Evolutionary conservation across 1,140 invertebrate genomes (phyloP).

Genomic region (Leptinotarsa texana): DNA sequence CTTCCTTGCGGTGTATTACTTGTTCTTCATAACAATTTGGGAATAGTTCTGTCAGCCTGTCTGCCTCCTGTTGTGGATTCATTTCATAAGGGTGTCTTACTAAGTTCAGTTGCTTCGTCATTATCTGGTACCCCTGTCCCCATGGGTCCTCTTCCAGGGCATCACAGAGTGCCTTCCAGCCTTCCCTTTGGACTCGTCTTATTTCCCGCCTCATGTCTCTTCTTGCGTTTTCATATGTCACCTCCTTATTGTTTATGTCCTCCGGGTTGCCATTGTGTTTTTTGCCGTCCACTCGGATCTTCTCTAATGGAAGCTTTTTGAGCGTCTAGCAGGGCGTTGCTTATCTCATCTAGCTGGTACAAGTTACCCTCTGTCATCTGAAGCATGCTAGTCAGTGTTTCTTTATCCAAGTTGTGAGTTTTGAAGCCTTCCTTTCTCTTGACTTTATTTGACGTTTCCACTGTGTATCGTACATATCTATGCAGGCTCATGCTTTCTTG

Average conservation of each 20-base stretch:
- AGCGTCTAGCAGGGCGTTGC: background rate
- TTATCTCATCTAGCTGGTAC: background rate
- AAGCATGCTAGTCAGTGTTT: background rate
- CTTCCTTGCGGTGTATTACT: background rate
- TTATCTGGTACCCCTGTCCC: conserved; percentile 6
- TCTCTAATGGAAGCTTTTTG: background rate
- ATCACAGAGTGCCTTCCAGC: conserved; percentile 5
- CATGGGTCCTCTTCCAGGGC: background rate
- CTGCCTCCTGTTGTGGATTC: background rate
- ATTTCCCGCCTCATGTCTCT: background rate
- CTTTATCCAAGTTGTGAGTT: background rate
- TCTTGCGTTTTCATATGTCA: background rate
- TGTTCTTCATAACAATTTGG: background rate
- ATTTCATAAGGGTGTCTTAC: background rate
- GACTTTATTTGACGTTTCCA: background rate
- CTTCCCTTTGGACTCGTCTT: background rate
- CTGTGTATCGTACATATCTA: background rate
- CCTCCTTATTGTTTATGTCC: background rate
- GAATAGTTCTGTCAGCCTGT: background rate
- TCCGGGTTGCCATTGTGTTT: background rate
- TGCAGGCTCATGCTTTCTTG: conserved; percentile 3
- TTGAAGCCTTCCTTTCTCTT: background rate
- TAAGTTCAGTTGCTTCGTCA: background rate
- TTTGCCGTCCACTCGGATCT: background rate
- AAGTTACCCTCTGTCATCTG: background rate